phyloP scores from a whole-genome alignment of 2,113 vertebrate species.

The Nipponia nippon region DNA sequence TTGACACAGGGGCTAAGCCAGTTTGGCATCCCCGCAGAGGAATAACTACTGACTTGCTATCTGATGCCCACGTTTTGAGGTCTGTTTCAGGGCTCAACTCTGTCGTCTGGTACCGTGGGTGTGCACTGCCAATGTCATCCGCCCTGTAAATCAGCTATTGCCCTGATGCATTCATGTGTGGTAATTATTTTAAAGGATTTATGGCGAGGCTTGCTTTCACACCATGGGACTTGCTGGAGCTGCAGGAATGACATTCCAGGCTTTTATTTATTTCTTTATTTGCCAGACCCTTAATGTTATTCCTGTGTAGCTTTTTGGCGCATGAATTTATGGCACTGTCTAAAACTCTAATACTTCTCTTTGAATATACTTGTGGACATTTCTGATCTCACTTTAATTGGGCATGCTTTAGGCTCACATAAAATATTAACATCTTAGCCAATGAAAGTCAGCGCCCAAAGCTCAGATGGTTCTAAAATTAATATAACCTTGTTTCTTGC shows the following conservation, averaged over 20 bases:
- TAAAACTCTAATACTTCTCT: constrained; percentile 49
- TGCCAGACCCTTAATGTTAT: constrained; percentile 16
- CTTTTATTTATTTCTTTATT: constrained; percentile 53
- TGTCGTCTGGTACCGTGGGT: not conserved
- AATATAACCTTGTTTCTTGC: constrained; percentile 61
- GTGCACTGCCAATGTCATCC: not conserved
- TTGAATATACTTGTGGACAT: constrained; percentile 67
- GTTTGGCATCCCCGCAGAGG: not conserved
- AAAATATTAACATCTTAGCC: constrained; percentile 69
- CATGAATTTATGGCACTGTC: constrained; percentile 36
- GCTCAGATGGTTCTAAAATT: constrained; percentile 62
- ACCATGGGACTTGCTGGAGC: not conserved
- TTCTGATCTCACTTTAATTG: constrained; percentile 70
- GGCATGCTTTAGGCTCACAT: constrained; percentile 68
- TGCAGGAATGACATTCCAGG: not conserved
- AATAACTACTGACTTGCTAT: fast-evolving
- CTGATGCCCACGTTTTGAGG: fast-evolving
- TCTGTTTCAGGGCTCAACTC: fast-evolving
- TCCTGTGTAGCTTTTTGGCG: constrained; percentile 24
- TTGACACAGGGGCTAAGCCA: not conserved
- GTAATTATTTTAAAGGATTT: not conserved
- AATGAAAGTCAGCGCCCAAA: constrained; percentile 64
- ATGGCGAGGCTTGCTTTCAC: not conserved
- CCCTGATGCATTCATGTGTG: not conserved
- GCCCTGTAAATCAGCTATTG: not conserved